phyloP scores from a whole-genome alignment of 2,113 vertebrate genomes.

The Anolis carolinensis region DNA sequence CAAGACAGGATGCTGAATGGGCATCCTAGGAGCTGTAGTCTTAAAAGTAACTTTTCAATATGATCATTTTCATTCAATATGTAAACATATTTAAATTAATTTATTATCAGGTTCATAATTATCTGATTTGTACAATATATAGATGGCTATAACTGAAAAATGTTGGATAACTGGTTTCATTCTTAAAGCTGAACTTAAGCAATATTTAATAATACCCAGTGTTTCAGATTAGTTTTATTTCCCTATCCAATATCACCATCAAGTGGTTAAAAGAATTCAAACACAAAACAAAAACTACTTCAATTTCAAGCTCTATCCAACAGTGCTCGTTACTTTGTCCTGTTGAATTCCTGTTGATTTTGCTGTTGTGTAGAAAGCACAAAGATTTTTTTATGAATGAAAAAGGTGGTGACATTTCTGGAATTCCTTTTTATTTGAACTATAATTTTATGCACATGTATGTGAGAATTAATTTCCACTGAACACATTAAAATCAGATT shows the following conservation, averaged over 20 bases:
- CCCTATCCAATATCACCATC: slow-evolving; percentile 22
- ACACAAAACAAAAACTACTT: background rate
- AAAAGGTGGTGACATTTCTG: background rate
- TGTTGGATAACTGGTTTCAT: background rate
- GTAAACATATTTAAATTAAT: background rate
- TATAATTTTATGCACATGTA: background rate
- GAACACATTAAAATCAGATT: background rate
- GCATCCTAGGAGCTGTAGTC: too few species aligned
- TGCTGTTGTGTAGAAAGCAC: background rate
- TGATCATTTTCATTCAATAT: background rate
- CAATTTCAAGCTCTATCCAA: background rate
- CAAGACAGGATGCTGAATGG: too few species aligned
- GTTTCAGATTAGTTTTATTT: background rate
- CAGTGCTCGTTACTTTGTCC: background rate
- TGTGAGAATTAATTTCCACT: background rate
- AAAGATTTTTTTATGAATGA: background rate
- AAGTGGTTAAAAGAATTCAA: background rate
- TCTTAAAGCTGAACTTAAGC: background rate
- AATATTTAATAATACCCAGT: background rate
- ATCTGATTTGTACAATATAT: background rate
- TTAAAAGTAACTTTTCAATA: too few species aligned
- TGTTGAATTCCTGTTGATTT: background rate
- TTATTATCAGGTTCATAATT: background rate
- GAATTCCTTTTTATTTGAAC: background rate
- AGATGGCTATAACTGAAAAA: background rate